Base-by-base conservation (phyloP, 2,888 invertebrate species). In the Labia minor region DNA sequence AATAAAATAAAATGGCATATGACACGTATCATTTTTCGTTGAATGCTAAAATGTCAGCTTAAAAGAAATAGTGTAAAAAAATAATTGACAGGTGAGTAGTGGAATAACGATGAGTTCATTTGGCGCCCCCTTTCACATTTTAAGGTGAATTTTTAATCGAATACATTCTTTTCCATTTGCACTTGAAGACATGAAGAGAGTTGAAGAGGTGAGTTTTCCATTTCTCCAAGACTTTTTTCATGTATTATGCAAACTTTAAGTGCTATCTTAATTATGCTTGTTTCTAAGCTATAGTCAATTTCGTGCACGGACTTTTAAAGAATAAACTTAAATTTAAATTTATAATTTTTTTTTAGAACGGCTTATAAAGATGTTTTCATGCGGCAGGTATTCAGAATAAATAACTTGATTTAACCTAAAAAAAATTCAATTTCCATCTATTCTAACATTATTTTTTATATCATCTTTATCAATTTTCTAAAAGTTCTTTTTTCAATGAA, bases 241-340 rank as follows among this genome's bases (percentile, higher is more conserved):
- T 49, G 49, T 49, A 49, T 49, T 49, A 49, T 49, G 49, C 49
- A 49, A 49, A 49, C 49, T 49, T 49, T 49, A 49, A 49, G 49
- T 49, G 49, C 49, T 49, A 49, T 49, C 49, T 49, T 49, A 49
- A 49, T 49, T 49, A 49, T 49, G 4, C 49, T 49, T 49, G 49
- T 49, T 49, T 49, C 49, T n/a, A 49, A 49, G 49, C 49, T 49
- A 4, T 49, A 49, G 49, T 49, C 49, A 49, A 49, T 49, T 49
- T 49, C 49, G 49, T 4, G 49, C 8, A 49, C 49, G n/a, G 49
- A 49, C 8, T 49, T 49, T 16, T 49, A 49, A 49, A 49, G n/a
- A 14, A 49, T 10, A 10, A 49, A 49, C 4, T 14, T 49, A 10
- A 49, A 49, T 10, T 49, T 49, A 10, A 49, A 49, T 49, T 49